Base-by-base conservation (phyloP, 35 echinoderm and acorn worm genomes). In the Strongylocentrotus purpuratus region DNA sequence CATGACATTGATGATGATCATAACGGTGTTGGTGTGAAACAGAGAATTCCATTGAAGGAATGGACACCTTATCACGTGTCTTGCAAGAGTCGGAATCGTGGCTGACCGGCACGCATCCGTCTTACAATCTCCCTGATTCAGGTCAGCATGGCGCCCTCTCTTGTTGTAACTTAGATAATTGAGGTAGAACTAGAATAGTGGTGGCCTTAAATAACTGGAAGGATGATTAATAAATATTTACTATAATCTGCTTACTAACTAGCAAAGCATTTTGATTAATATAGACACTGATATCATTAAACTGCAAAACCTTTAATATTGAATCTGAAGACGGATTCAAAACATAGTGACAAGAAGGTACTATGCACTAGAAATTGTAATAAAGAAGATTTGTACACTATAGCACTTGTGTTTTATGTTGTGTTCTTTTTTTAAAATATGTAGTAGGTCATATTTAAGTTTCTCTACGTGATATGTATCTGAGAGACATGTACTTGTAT, bases 101-200 rank as follows among this genome's bases (percentile, higher is more conserved):
- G 91, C n/a, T 93, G 47, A 93, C 91, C 7, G 91, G 91, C 45
- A 93, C 91, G 31, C 91, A 93, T 93, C 91, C 91, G 22, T 93
- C 91, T 32, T 93, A 93, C 48, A 93, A 93, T 58, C 91, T 50
- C 13, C 46, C 91, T 13, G 91, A 93, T 55, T 93, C 91, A 93
- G 91, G 91, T 93, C 91, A 93, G 91, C 65, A 78, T 28, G 25
- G 65, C 65, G 65, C 65, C 65, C 65, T n/a, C 65, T 78, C 65
- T 78, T 78, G 65, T 78, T 78, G 65, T 78, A n/a, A 78, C 22
- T 28, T 5, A 28, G 7, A 28, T 22, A 78, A 78, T n/a, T 78
- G 0, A 3, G 65, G 65, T 28, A 78, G 65, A 22, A 22, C 8
- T 78, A 28, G 50, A 55, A 15, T 55, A 78, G 22, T 4, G 18